A percentile compares a stretch with the other conserved stretches of the same genome.
phyloP scores from a whole-genome alignment of 2,797 vertebrate species.

The Novumbra hubbsi region DNA sequence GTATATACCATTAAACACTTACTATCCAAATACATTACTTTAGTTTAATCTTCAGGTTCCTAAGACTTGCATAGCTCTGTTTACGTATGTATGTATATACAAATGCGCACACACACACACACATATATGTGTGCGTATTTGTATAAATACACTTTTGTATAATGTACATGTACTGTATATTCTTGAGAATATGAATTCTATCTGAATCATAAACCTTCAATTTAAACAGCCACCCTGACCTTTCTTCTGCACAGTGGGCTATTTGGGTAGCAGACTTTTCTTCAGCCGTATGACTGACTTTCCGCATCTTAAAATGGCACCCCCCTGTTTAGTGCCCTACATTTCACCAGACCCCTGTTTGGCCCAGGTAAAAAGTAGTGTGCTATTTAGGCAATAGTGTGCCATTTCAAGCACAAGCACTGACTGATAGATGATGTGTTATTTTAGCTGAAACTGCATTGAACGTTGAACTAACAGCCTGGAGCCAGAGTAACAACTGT shows the following conservation, averaged over 20 bases:
- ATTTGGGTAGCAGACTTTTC: neutral
- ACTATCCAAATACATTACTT: too few relatives aligned
- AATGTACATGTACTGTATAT: neutral
- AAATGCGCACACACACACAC: too few relatives aligned
- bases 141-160: too few relatives aligned
- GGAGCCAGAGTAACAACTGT: conserved; percentile 66
- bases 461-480: conserved; percentile 73
- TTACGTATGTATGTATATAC: too few relatives aligned
- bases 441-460: conserved; percentile 72
- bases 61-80: too few relatives aligned
- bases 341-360: neutral
- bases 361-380: neutral
- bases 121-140: too few relatives aligned
- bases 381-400: neutral
- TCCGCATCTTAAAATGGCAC: neutral
- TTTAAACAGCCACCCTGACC: conserved; percentile 70
- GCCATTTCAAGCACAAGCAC: neutral
- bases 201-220: conserved; percentile 50
- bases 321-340: neutral
- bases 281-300: conserved; percentile 51
- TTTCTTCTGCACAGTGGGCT: conserved; percentile 77
- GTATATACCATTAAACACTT: too few relatives aligned
- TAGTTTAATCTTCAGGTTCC: too few relatives aligned
- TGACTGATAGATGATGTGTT: conserved; percentile 69
- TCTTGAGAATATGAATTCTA: conserved; percentile 24